phyloP scores from a whole-genome alignment of 2,888 invertebrate genomes.

The Pedicia rivosa region DNA sequence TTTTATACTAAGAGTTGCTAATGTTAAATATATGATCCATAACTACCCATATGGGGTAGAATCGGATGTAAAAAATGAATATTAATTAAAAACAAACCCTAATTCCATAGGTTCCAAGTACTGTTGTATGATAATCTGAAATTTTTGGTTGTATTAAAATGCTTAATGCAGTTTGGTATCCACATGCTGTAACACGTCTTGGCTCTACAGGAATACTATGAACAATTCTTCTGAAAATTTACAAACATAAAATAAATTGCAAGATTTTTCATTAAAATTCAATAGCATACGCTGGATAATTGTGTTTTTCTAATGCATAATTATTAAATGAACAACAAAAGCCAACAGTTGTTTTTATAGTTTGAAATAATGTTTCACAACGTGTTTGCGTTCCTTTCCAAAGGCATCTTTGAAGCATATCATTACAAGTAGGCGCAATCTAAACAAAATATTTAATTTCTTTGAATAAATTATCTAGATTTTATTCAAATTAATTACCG shows the following conservation, averaged over 20 bases:
- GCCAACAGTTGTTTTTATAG: conserved; percentile 33
- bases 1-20: background rate
- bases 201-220: conserved; percentile 32
- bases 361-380: conserved; percentile 36
- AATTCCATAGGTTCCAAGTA: conserved; percentile 42
- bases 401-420: conserved; percentile 36
- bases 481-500: no score
- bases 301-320: conserved; percentile 28
- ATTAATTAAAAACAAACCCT: conserved; percentile 28
- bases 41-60: background rate
- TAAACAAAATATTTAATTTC: no score
- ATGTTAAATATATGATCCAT: no score
- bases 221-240: conserved; percentile 20
- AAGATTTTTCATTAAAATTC: background rate
- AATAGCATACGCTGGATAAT: conserved; percentile 18
- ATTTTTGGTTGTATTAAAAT: conserved; percentile 38
- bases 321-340: conserved; percentile 51
- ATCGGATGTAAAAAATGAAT: no score
- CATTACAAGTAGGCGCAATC: conserved; percentile 35
- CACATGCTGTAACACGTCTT: conserved; percentile 47
- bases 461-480: no score
- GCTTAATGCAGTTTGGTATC: conserved; percentile 48
- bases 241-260: conserved; percentile 3
- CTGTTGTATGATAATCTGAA: conserved; percentile 44
- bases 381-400: conserved; percentile 38